Percentiles rank a stretch among this genome's conserved stretches.
These are phyloP conservation scores for Toxonevra muliebris DNA, from an alignment of 2,888 invertebrate species.

Conservation along the genomic window DNA sequence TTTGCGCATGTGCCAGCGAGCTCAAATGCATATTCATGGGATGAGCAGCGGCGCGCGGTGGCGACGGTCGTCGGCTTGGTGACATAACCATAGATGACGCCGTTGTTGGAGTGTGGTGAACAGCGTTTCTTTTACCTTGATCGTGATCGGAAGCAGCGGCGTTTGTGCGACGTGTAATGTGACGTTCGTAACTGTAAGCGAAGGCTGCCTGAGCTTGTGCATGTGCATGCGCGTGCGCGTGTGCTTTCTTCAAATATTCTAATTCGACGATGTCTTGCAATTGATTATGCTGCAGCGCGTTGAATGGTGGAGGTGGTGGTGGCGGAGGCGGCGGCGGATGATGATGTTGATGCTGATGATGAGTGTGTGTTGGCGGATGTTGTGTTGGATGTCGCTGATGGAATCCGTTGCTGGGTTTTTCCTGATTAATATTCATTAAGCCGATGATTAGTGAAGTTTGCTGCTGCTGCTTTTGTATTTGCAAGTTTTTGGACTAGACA, in stretches of 20 bases:
- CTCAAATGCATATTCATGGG: constrained; percentile 65
- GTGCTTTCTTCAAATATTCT: constrained; percentile 47
- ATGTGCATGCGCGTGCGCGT: constrained; percentile 46
- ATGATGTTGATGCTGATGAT: constrained; percentile 18
- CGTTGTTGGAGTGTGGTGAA: constrained; percentile 32
- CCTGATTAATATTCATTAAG: constrained; percentile 62
- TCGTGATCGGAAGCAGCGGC: neutral
- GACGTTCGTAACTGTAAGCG: constrained; percentile 51
- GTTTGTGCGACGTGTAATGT: constrained; percentile 38
- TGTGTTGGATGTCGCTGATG: constrained; percentile 44
- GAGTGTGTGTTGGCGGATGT: constrained; percentile 40
- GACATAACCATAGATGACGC: constrained; percentile 70
- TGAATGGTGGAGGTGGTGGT: constrained; percentile 33
- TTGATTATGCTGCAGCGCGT: constrained; percentile 22
- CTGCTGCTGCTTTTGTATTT: constrained; percentile 33
- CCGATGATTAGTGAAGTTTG: constrained; percentile 43
- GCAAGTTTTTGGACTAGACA: constrained; percentile 51
- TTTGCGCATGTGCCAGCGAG: constrained; percentile 61
- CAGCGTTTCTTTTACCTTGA: constrained; percentile 28
- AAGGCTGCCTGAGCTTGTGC: constrained; percentile 34
- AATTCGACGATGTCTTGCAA: constrained; percentile 41
- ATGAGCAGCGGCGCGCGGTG: constrained; percentile 66
- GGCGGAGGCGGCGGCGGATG: constrained; percentile 33
- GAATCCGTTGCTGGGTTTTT: constrained; percentile 47
- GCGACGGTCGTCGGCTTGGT: constrained; percentile 74